Conservation (phyloP, 2,888 invertebrate species). For the Dasysyrphus albostriatus region DNA sequence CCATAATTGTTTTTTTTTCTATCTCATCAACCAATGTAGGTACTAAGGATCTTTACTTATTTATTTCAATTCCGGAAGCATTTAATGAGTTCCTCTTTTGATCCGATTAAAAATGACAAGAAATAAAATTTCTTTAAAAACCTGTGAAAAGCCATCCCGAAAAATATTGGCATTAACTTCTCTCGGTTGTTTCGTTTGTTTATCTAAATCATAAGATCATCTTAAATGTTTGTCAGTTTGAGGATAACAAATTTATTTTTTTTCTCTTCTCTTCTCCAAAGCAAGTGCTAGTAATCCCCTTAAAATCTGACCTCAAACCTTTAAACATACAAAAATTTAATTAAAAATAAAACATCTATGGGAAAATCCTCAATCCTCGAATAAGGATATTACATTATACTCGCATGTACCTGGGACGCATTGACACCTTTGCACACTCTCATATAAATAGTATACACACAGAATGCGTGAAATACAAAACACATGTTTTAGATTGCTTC, state of each 20-base stretch:
- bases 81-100: conserved; percentile 60
- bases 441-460: neutral
- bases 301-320: conserved; percentile 68
- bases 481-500: conserved; percentile 73
- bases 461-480: conserved; percentile 61
- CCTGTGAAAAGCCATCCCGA: conserved; percentile 44
- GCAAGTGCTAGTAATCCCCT: conserved; percentile 73
- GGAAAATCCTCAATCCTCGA: conserved; percentile 53
- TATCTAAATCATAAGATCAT: conserved; percentile 73
- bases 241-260: conserved; percentile 26
- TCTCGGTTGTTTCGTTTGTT: conserved; percentile 65
- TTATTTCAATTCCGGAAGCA: conserved; percentile 55
- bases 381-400: conserved; percentile 9
- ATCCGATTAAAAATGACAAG: conserved; percentile 61
- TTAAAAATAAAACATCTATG: conserved; percentile 26
- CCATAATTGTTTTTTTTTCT: neutral
- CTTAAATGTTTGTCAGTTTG: conserved; percentile 58
- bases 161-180: conserved; percentile 71
- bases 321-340: conserved; percentile 48
- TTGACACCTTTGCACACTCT: conserved; percentile 5
- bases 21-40: neutral
- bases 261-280: neutral
- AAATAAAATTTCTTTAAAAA: conserved; percentile 22
- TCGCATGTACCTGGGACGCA: conserved; percentile 1
- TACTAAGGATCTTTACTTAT: neutral